Conservation (phyloP, 1,140 invertebrate species). For the Pinna nobilis region DNA sequence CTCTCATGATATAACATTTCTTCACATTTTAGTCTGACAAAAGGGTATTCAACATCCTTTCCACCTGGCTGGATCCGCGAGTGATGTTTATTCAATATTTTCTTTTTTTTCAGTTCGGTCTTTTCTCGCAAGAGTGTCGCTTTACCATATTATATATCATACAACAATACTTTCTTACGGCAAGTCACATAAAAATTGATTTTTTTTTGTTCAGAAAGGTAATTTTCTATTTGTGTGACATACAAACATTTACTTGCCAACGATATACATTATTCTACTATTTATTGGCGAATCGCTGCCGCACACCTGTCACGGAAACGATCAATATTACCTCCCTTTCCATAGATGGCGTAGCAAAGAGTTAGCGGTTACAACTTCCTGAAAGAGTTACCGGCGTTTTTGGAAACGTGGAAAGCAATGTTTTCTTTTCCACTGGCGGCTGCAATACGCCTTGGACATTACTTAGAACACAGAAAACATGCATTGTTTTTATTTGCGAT, state of each 20-base stretch:
- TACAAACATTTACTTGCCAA: neutral
- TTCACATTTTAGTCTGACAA: no score
- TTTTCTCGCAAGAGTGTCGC: no score
- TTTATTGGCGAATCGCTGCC: slow-evolving; percentile 9
- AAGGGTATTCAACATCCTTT: no score
- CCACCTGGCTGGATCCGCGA: no score
- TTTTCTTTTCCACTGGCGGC: neutral
- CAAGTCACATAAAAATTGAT: no score
- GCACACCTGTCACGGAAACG: slow-evolving; percentile 4
- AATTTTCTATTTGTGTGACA: neutral
- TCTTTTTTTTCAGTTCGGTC: no score
- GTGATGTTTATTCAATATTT: no score
- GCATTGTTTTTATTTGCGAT: neutral
- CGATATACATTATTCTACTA: slow-evolving; percentile 1
- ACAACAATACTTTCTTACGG: no score
- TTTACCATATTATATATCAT: no score
- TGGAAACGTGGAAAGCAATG: slow-evolving; percentile 12
- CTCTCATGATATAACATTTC: no score
- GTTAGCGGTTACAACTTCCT: slow-evolving; percentile 24
- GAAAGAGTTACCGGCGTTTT: slow-evolving; percentile 22
- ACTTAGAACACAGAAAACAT: no score
- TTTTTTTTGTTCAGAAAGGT: neutral
- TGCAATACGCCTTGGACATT: slow-evolving; percentile 2
- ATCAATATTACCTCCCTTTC: slow-evolving; percentile 1
- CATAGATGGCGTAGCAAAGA: neutral